Base-by-base conservation (phyloP, 2,113 vertebrate genomes). In the Oreochromis spilurus region DNA sequence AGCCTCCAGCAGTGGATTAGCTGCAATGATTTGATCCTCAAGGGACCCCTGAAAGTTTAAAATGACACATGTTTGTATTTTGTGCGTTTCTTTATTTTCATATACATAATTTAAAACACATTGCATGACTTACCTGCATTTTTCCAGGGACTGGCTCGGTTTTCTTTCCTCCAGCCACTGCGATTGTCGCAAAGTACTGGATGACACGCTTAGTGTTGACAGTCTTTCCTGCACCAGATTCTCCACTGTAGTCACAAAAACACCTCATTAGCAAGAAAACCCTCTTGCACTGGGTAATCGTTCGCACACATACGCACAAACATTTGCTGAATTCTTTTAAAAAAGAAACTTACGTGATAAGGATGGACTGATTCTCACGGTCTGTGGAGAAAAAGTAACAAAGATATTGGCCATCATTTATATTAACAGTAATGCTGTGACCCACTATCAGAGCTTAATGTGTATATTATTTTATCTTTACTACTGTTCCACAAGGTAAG, bases 131-230 rank as follows among this genome's bases (percentile, higher is more conserved):
- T 45, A 97, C 98, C 95, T 98, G 94, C 54, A 97, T 97, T 94
- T 98, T 98, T 14, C 94, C 82, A 87, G 95, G 2, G 0, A 45
- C 8, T 1, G 2, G 17, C 9, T 94, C 93, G 2, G 21, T 0
- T 48, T 96, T 96, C 84, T 94, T 95, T 29, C 82, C 87, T 9
- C 96, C 96, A 96, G 96, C 93, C 17, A 97, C 97, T 93, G 98
- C 98, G 90, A 99, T 98, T 97, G 97, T 98, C 43, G 98, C 98
- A 95, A 98, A 99, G 92, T 98, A 99, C 96, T 99, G 98, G 95
- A 98, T 99, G 96, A 98, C 98, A 93, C 97, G 97, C 21, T 99
- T 98, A 0, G 97, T 99, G 93, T 99, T 99, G 84, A 99, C 98
- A 93, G 98, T 99, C 96, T 99, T 99, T 90, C 98, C 98, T 0